Evolutionary conservation across 2,797 vertebrate species (phyloP), one percentile per base, ranked within the genome.

Genomic region (Enteromius treurensis): DNA sequence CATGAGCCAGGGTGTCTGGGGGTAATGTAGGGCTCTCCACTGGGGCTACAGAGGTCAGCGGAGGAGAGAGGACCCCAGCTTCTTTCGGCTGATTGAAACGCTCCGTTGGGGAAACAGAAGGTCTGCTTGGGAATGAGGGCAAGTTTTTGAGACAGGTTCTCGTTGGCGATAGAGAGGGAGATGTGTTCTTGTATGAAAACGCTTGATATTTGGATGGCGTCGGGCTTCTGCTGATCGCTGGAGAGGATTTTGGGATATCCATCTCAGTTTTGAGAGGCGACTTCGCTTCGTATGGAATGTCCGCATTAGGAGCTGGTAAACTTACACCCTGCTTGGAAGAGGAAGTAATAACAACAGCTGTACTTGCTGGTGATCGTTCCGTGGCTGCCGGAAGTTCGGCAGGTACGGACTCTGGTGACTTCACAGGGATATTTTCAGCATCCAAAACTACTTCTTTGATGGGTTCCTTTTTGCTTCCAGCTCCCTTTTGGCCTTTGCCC

Each of bases 1-100:
- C 97, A 0, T 95, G 94, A 0, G 94, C 95, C 88, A 97, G 96
- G 0, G 96, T 94, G 77, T 99, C 97, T 0, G 95, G 92, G 0
- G 95, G 93, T 69, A 95, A 91, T 0, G 95, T 91, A 0, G 95
- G 95, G 70, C 89, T 93, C 87, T 94, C 95, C 71, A 91, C 90
- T 7, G 90, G 85, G 62, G 89, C 47, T 23, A 90, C 82, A 1
- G 91, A 94, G 0, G 96, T 90, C 0, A 95, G 93, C 0, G 96
- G 93, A 0, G 95, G 93, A 23, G 96, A 93, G 45, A 86, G 92
- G 55, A 93, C 88, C 8, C 87, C 92, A 0, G 92, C 77, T 14
- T 98, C 97, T 86, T 97, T 98, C 0, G 96, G 92, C 81, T 95
- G 95, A 6, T 93, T 94, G 62, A 94, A 92, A 95, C 97, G 97